These are phyloP conservation scores for Heliconius eleuchia DNA, from an alignment of 1,140 invertebrate species.

Conservation along the genomic window DNA sequence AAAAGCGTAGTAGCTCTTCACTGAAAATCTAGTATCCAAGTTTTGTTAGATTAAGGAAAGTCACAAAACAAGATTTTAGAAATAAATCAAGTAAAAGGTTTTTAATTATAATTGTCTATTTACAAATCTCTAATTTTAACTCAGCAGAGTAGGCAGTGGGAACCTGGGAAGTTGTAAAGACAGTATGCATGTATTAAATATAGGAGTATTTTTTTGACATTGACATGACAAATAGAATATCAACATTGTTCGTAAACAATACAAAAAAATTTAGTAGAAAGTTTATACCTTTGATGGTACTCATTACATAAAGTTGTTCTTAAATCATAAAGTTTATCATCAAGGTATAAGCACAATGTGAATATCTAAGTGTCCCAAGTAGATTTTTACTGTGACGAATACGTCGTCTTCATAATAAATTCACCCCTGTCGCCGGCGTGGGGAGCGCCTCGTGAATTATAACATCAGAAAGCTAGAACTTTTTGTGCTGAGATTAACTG, in stretches of 20 bases:
- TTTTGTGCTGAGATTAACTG: slow-evolving; percentile 73
- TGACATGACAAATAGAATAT: background rate
- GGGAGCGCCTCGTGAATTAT: slow-evolving; percentile 65
- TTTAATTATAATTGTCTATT: background rate
- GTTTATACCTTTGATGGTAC: background rate
- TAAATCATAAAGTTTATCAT: slow-evolving; percentile 10
- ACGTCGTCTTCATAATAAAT: slow-evolving; percentile 66
- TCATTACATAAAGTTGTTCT: slow-evolving; percentile 13
- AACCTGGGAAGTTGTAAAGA: too few relatives aligned
- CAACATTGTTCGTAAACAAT: background rate
- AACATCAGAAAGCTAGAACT: slow-evolving; percentile 64
- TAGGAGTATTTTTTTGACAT: too few relatives aligned
- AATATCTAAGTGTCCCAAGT: slow-evolving; percentile 26
- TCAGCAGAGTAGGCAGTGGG: too few relatives aligned
- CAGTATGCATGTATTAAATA: too few relatives aligned
- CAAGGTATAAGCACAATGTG: slow-evolving; percentile 46
- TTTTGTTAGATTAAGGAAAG: slow-evolving; percentile 61
- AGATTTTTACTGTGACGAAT: slow-evolving; percentile 57
- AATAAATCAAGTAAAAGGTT: background rate
- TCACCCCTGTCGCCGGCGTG: slow-evolving; percentile 61
- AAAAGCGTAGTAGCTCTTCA: slow-evolving; percentile 63
- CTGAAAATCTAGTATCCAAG: slow-evolving; percentile 50
- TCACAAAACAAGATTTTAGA: slow-evolving; percentile 44
- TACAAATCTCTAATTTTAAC: background rate
- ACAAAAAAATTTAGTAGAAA: background rate